Percentiles rank a stretch among this genome's conserved stretches.
Conservation (phyloP, 2,888 invertebrate species). For the Agriopis aurantiaria region DNA sequence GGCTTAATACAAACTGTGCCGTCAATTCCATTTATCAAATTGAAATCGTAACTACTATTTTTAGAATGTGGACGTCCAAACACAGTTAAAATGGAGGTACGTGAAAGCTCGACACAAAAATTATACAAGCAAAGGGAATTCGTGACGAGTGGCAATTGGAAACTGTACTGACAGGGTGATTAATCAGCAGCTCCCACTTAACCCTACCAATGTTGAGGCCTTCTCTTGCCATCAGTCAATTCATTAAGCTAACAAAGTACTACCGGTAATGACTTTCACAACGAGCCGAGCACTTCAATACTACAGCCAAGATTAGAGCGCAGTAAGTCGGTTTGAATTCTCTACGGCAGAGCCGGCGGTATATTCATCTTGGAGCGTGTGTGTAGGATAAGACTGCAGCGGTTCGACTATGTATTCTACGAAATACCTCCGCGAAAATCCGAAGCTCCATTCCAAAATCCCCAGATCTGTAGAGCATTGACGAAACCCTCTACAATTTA, state of each 20-base stretch:
- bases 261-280: conserved; percentile 82
- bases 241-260: conserved; percentile 86
- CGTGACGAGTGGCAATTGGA: conserved; percentile 82
- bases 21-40: conserved; percentile 56
- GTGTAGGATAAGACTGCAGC: conserved; percentile 37
- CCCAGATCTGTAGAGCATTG: conserved; percentile 25
- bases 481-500: conserved; percentile 60
- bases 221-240: conserved; percentile 84
- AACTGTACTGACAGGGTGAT: conserved; percentile 83
- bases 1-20: conserved; percentile 35
- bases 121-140: conserved; percentile 69
- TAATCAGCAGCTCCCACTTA: conserved; percentile 84
- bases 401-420: conserved; percentile 21
- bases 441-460: conserved; percentile 43
- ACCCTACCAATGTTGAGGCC: conserved; percentile 82
- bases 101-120: conserved; percentile 59
- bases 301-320: conserved; percentile 64
- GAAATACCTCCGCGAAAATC: conserved; percentile 32
- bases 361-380: conserved; percentile 30
- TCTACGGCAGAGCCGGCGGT: conserved; percentile 30
- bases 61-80: conserved; percentile 46
- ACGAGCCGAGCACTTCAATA: conserved; percentile 70
- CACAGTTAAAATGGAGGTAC: conserved; percentile 51
- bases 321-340: conserved; percentile 54
- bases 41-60: conserved; percentile 53